These are phyloP conservation scores for Melanocharis versteri DNA, from an alignment of 2,113 vertebrate species.

Conservation along the genomic window DNA sequence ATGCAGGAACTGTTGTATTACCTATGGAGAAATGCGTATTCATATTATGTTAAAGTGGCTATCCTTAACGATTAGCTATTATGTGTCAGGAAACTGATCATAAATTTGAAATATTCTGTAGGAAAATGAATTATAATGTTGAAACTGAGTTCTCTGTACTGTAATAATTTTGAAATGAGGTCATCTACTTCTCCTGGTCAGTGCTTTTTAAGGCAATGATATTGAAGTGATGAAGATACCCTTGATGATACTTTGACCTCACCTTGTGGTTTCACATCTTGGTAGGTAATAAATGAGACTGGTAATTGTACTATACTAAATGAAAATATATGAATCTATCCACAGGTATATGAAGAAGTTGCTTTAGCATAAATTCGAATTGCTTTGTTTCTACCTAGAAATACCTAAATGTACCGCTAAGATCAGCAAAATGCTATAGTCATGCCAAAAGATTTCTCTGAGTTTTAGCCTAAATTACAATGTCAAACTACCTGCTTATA, in stretches of 20 bases:
- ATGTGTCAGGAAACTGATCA: constrained; percentile 82
- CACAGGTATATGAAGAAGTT: not conserved
- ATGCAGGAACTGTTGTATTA: constrained; percentile 80
- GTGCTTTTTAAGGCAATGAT: constrained; percentile 90
- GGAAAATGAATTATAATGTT: constrained; percentile 87
- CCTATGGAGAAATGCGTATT: constrained; percentile 87
- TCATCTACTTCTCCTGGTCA: constrained; percentile 85
- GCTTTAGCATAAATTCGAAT: not conserved
- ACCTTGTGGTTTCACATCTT: constrained; percentile 81
- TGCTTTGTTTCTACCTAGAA: not conserved
- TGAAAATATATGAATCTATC: constrained; percentile 76
- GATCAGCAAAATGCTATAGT: not conserved
- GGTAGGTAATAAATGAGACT: constrained; percentile 83
- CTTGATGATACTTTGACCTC: constrained; percentile 82
- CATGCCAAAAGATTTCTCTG: not conserved
- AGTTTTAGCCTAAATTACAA: not conserved
- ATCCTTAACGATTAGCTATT: constrained; percentile 83
- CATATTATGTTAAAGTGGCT: constrained; percentile 91
- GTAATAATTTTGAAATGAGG: constrained; percentile 88
- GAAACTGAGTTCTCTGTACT: constrained; percentile 84
- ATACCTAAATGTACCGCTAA: not conserved
- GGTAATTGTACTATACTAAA: constrained; percentile 87
- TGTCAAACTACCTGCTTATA: not conserved
- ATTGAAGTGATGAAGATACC: constrained; percentile 91
- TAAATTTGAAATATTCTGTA: constrained; percentile 85